A percentile compares a stretch with the other conserved stretches of the same genome.
Evolutionary conservation across 2,113 vertebrate genomes (phyloP).

Genomic region (Hemiscyllium ocellatum): DNA sequence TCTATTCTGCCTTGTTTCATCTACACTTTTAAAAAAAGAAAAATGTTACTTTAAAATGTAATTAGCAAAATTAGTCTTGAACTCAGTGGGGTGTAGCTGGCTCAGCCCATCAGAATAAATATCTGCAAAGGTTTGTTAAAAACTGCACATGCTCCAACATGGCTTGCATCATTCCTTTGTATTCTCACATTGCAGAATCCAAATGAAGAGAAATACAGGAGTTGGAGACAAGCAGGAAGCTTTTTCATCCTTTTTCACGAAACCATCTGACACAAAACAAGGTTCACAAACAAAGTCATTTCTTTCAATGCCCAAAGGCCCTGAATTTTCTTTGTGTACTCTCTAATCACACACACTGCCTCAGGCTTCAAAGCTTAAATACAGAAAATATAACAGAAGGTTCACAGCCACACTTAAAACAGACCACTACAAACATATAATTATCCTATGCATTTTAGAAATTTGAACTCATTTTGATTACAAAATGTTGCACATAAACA

Average conservation of each 20-base stretch:
- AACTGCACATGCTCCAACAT: neutral
- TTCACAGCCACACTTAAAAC: neutral
- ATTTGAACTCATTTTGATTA: neutral
- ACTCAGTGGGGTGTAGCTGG: neutral
- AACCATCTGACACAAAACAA: neutral
- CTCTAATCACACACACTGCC: neutral
- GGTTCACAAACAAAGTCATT: neutral
- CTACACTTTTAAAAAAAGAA: neutral
- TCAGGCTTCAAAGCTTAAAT: neutral
- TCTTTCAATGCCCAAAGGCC: neutral
- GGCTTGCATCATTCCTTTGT: neutral
- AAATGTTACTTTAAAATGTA: neutral
- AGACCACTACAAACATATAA: neutral
- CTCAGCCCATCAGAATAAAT: neutral
- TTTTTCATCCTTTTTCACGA: neutral
- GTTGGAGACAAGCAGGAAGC: neutral
- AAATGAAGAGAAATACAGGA: neutral
- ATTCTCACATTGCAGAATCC: neutral
- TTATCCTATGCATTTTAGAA: neutral
- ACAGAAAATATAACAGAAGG: neutral
- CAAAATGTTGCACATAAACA: neutral
- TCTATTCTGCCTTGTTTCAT: neutral
- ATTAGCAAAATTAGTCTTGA: neutral
- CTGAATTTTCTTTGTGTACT: neutral
- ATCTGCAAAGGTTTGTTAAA: neutral